These are phyloP conservation scores for Lepidurus arcticus DNA, from an alignment of 1,140 invertebrate species.

Conservation along the genomic window DNA sequence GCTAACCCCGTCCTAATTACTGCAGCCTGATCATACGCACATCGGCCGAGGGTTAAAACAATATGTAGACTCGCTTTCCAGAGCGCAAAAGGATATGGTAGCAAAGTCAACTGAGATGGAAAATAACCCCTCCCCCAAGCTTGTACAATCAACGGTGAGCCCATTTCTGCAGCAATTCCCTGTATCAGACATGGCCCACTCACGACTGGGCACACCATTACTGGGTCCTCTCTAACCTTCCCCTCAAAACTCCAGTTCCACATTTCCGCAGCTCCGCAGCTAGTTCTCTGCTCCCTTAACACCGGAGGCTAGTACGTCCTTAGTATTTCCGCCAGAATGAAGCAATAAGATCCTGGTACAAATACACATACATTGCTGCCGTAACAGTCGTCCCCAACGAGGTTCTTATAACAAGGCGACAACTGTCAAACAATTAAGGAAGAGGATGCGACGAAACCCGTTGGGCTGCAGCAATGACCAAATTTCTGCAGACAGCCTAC, in stretches of 20 bases:
- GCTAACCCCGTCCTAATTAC: too few species aligned
- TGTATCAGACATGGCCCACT: slow-evolving; percentile 7
- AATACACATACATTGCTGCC: too few species aligned
- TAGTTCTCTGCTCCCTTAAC: neutral
- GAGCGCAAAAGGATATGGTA: neutral
- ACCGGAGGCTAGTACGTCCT: neutral
- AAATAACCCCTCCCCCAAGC: neutral
- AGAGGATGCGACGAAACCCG: too few species aligned
- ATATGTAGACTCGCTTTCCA: neutral
- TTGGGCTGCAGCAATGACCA: too few species aligned
- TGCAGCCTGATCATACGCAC: too few species aligned
- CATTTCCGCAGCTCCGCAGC: neutral
- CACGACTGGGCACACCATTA: slow-evolving; percentile 12
- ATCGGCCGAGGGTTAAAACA: neutral
- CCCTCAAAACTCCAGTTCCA: too few species aligned
- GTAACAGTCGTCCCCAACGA: too few species aligned
- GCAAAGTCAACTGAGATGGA: neutral
- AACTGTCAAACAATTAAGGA: too few species aligned
- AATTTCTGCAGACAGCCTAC: neutral
- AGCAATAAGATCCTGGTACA: too few species aligned
- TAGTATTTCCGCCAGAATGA: neutral
- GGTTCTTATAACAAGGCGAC: too few species aligned
- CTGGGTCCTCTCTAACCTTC: neutral
- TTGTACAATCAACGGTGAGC: slow-evolving; percentile 17
- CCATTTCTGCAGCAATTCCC: neutral